Conservation (phyloP, 2,797 vertebrate genomes). For the Molossus alvarezi region DNA sequence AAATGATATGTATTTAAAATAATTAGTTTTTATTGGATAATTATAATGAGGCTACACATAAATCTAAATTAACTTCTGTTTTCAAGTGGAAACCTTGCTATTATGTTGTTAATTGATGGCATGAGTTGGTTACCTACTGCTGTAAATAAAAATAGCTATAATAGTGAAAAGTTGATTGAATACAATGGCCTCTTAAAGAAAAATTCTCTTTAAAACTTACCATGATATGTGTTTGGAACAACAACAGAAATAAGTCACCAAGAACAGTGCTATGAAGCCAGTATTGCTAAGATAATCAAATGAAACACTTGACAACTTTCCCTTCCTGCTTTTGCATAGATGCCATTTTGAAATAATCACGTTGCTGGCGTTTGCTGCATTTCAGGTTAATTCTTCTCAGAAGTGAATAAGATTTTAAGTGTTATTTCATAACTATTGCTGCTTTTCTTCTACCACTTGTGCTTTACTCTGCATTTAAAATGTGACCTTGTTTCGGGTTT, state of each 20-base stretch:
- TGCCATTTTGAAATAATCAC: slow-evolving; percentile 78
- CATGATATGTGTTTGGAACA: slow-evolving; percentile 67
- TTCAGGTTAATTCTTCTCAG: slow-evolving; percentile 81
- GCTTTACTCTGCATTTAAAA: slow-evolving; percentile 78
- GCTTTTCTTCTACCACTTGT: slow-evolving; percentile 78
- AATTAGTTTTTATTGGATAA: slow-evolving; percentile 84
- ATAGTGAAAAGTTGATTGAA: slow-evolving; percentile 80
- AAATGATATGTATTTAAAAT: slow-evolving; percentile 88
- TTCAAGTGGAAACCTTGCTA: slow-evolving; percentile 84
- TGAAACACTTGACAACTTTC: slow-evolving; percentile 85
- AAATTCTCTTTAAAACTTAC: slow-evolving; percentile 74
- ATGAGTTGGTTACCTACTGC: slow-evolving; percentile 79
- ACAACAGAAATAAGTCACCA: slow-evolving; percentile 60
- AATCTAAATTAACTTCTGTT: slow-evolving; percentile 80
- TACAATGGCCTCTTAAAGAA: slow-evolving; percentile 84
- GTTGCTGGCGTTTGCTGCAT: slow-evolving; percentile 77
- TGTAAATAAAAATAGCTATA: slow-evolving; percentile 85
- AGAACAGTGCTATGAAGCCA: slow-evolving; percentile 78
- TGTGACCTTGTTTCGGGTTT: slow-evolving; percentile 73
- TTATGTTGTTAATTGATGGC: slow-evolving; percentile 77
- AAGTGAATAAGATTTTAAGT: slow-evolving; percentile 82
- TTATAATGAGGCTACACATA: slow-evolving; percentile 83
- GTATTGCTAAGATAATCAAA: slow-evolving; percentile 80
- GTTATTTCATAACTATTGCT: slow-evolving; percentile 71
- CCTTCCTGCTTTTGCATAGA: slow-evolving; percentile 83